Evolutionary conservation across 2,888 invertebrate genomes (phyloP).

Genomic region (Syrphus vitripennis): DNA sequence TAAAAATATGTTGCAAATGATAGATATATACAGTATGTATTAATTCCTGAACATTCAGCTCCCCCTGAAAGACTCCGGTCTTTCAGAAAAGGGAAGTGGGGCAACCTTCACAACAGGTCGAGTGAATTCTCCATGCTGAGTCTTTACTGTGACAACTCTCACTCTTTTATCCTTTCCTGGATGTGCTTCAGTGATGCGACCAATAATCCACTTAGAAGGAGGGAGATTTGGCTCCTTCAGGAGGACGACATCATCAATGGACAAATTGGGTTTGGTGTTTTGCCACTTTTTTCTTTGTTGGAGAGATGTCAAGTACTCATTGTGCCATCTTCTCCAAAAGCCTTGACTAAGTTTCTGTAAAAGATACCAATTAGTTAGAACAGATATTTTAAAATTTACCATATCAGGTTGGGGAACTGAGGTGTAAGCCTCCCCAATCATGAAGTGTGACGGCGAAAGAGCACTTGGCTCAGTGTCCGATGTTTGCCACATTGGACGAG

Average conservation of each 20-base stretch:
- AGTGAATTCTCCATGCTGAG: neutral
- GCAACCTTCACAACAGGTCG: neutral
- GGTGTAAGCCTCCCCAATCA: conserved; percentile 12
- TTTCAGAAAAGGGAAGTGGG: neutral
- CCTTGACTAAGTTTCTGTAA: neutral
- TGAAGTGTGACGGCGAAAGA: conserved; percentile 2
- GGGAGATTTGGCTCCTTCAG: neutral
- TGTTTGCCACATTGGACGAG: neutral
- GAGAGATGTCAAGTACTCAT: neutral
- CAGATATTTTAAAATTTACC: neutral
- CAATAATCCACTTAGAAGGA: neutral
- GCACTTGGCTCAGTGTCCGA: neutral
- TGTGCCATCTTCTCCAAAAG: neutral
- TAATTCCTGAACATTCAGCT: neutral
- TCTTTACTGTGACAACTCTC: neutral
- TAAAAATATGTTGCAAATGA: too few species aligned
- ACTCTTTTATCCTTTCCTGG: neutral
- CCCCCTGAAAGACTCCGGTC: neutral
- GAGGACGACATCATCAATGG: neutral
- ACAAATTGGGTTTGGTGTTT: neutral
- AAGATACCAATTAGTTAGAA: conserved; percentile 11
- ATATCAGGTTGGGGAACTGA: neutral
- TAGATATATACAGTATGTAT: too few species aligned
- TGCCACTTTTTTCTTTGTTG: neutral
- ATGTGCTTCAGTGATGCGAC: neutral